phyloP scores from a whole-genome alignment of 2,113 vertebrate species.

The Poeciliopsis turrubarensis region DNA sequence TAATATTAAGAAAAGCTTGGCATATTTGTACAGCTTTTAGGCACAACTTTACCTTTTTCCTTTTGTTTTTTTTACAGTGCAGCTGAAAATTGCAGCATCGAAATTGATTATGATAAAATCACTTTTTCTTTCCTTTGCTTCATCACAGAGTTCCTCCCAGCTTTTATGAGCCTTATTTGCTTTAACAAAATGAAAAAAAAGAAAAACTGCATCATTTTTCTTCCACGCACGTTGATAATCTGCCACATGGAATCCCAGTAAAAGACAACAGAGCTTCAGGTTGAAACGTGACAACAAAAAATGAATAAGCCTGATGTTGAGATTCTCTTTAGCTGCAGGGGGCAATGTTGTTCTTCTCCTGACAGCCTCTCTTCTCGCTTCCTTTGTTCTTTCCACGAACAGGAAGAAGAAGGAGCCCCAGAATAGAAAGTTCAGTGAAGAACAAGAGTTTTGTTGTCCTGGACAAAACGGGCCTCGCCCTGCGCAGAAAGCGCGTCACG shows the following conservation, averaged over 20 bases:
- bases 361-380: background rate
- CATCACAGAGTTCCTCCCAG: no score
- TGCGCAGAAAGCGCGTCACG: background rate
- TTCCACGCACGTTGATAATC: background rate
- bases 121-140: no score
- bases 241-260: background rate
- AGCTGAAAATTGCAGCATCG: no score
- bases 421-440: constrained; percentile 16
- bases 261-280: background rate
- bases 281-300: background rate
- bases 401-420: constrained; percentile 15
- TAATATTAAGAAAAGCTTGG: no score
- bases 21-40: no score
- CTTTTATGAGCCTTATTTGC: no score
- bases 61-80: no score
- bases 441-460: constrained; percentile 12
- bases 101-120: no score
- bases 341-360: constrained; percentile 57
- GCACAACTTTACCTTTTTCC: no score
- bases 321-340: constrained; percentile 42
- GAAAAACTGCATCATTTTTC: no score
- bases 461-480: constrained; percentile 9
- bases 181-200: no score
- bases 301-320: background rate
- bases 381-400: constrained; percentile 50